phyloP scores from a whole-genome alignment of 53 echinoderm and acorn worm genomes.

The Crossaster papposus region DNA sequence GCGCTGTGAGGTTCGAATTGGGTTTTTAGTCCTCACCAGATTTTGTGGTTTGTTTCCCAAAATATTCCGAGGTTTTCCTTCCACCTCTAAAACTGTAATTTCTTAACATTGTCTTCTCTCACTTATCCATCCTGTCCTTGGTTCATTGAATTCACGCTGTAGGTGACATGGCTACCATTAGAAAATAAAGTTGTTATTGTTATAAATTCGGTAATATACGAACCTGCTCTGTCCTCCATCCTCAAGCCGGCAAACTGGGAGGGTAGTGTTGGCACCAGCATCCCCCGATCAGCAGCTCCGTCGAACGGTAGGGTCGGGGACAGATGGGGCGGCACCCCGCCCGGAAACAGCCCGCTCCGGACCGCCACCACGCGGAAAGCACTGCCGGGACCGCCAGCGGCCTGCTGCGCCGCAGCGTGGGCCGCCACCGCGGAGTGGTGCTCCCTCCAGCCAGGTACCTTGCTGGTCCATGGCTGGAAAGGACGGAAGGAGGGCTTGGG shows the following conservation, averaged over 20 bases:
- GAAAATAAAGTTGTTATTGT: not conserved
- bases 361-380: constrained; percentile 89
- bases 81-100: no score
- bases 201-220: not conserved
- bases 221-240: constrained; percentile 59
- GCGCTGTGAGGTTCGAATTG: no score
- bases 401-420: constrained; percentile 59
- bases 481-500: constrained; percentile 81
- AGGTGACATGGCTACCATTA: not conserved
- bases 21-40: no score
- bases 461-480: constrained; percentile 89
- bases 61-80: no score
- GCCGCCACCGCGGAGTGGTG: constrained; percentile 67
- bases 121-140: no score
- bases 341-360: constrained; percentile 69
- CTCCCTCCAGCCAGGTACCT: constrained; percentile 47
- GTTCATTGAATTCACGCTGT: no score
- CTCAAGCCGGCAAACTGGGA: constrained; percentile 53
- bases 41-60: no score
- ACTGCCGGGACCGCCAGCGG: constrained; percentile 67
- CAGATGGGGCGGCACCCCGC: constrained; percentile 65
- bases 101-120: no score
- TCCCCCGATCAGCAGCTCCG: constrained; percentile 26
- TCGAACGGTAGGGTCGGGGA: constrained; percentile 67
- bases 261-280: constrained; percentile 58